These are phyloP conservation scores for Paradisaea rubra DNA, from an alignment of 2,113 vertebrate species.

Conservation along the genomic window DNA sequence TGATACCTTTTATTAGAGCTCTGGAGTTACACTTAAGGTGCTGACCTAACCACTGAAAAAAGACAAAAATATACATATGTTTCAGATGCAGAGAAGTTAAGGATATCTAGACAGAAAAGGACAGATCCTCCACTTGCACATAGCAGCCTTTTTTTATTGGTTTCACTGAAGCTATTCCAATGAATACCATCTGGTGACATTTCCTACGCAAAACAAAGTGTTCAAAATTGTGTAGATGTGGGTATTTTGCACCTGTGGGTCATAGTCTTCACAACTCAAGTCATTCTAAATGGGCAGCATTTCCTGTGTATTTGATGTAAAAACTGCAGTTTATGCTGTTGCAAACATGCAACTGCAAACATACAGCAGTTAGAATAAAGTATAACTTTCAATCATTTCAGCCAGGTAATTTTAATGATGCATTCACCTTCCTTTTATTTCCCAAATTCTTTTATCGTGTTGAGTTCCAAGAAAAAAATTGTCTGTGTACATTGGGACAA, in stretches of 20 bases:
- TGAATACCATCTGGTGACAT: neutral
- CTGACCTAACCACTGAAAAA: conserved; percentile 33
- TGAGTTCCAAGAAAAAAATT: neutral
- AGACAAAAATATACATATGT: neutral
- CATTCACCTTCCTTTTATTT: neutral
- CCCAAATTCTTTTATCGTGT: neutral
- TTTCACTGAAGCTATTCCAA: neutral
- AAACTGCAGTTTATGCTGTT: neutral
- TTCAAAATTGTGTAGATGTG: neutral
- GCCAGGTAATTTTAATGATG: neutral
- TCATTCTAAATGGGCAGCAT: neutral
- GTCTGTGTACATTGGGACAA: neutral
- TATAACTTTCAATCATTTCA: neutral
- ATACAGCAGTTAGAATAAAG: neutral
- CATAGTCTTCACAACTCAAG: neutral
- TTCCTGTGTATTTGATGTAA: neutral
- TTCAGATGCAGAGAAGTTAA: conserved; percentile 22
- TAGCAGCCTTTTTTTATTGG: neutral
- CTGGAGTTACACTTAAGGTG: conserved; percentile 5
- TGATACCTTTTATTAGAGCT: conserved; percentile 33
- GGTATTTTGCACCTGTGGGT: neutral
- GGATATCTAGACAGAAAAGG: neutral
- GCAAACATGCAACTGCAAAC: neutral
- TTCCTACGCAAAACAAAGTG: neutral
- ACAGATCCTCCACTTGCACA: neutral